phyloP scores from a whole-genome alignment of 2,113 vertebrate species.

The Chrysochloris asiatica region DNA sequence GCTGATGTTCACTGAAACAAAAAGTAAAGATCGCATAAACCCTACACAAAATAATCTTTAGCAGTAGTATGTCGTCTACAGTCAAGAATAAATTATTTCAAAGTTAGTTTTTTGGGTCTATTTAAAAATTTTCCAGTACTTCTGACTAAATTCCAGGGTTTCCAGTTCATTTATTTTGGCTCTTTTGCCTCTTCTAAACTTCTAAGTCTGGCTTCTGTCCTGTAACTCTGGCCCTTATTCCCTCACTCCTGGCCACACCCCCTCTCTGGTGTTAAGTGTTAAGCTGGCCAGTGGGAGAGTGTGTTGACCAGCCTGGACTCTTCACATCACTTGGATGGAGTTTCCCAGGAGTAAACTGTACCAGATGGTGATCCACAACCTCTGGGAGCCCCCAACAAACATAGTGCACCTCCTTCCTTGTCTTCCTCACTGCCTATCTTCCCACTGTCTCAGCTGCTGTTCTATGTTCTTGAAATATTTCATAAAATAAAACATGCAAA shows the following conservation, averaged over 20 bases:
- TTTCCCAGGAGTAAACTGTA: too few relatives aligned
- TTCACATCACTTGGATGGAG: neutral
- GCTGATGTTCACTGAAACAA: neutral
- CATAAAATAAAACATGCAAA: neutral
- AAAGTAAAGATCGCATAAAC: neutral
- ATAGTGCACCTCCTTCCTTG: accelerated
- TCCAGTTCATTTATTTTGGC: neutral
- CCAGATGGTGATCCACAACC: neutral
- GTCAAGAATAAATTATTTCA: neutral
- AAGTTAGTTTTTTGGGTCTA: neutral
- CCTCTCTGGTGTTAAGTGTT: neutral
- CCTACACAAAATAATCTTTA: neutral
- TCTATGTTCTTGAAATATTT: neutral
- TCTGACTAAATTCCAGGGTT: constrained; percentile 26
- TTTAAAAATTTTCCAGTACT: neutral
- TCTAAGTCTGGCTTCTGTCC: neutral
- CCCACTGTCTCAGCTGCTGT: neutral
- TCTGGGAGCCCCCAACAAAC: too few relatives aligned
- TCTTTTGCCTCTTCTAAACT: neutral
- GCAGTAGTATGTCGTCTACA: neutral
- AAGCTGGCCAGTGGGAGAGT: neutral
- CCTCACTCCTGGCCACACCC: neutral
- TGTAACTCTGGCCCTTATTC: neutral
- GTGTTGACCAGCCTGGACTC: neutral
- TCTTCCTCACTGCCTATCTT: neutral